These are phyloP conservation scores for Neuroterus valhalla DNA, from an alignment of 1,140 invertebrate genomes.

Conservation along the genomic window DNA sequence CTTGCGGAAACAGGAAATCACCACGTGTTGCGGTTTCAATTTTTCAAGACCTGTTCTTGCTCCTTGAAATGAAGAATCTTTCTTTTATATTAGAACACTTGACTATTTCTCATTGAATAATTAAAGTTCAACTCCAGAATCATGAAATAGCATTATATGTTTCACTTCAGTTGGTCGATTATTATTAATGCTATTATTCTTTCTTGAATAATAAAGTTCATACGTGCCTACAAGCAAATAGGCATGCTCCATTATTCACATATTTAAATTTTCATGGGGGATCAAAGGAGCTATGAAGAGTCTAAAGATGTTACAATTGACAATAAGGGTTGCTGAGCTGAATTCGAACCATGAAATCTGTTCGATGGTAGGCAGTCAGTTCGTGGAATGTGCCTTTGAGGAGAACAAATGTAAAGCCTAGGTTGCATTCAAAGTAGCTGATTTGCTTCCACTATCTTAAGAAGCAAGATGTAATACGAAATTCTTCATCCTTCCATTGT, in stretches of 20 bases:
- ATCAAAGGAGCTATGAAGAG: not conserved
- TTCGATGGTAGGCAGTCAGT: not conserved
- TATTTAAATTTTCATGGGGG: not conserved
- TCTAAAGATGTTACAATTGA: conserved; percentile 13
- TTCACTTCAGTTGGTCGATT: no score
- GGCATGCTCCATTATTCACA: conserved; percentile 1
- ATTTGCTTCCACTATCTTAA: conserved; percentile 5
- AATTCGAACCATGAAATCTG: conserved; percentile 22
- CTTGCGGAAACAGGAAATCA: conserved; percentile 19
- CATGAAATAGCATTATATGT: no score
- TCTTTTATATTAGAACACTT: no score
- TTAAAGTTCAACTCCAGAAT: no score
- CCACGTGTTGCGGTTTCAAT: conserved; percentile 25
- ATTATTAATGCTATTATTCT: no score
- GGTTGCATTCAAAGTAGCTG: conserved; percentile 22
- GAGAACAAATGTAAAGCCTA: conserved; percentile 19
- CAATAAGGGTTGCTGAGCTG: not conserved
- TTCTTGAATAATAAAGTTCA: no score
- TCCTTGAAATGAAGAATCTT: not conserved
- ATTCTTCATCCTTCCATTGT: no score
- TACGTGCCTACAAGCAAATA: not conserved
- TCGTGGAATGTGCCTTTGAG: conserved; percentile 4
- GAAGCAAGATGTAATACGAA: not conserved
- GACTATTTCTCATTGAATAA: no score
- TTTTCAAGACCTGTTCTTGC: not conserved